Evolutionary conservation across 2,888 invertebrate genomes (phyloP), one percentile per base, ranked within the genome.

Genomic region (Uropetala carovei): DNA sequence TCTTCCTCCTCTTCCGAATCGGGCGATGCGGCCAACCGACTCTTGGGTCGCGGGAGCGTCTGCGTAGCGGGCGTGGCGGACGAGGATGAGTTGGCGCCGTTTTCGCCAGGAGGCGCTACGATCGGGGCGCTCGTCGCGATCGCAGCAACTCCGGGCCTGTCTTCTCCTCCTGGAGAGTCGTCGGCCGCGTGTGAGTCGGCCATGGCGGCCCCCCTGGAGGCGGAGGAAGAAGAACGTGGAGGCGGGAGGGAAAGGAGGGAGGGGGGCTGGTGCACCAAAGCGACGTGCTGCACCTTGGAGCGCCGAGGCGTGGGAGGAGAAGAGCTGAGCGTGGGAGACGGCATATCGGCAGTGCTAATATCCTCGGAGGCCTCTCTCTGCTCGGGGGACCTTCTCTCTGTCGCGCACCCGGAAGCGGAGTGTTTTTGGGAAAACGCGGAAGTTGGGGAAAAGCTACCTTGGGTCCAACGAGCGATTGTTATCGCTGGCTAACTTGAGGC

Each of bases 161-260:
- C 82, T 58, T 91, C 59, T 22, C 84, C 91, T 11, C 92, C 84
- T n/a, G 56, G 92, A 92, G 92, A 93, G 92, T 92, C 93, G 92
- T 93, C 95, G 95, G 95, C 95, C 95, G 95, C 95, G 95, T 95
- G 95, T 95, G 95, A 95, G 95, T 95, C 95, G 95, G 95, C 95
- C 95, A 95, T 95, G 95, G 95, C 95, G 95, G 95, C 95, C 95
- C 95, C 95, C 95, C 95, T 95, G 95, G 95, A 95, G 95, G 95
- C 95, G 95, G 95, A 95, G 95, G 93, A 96, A 94, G 96, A 96
- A 92, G 95, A 95, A 93, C 96, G 95, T 93, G 95, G 95, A 93
- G 95, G 95, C 94, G 95, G 95, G 94, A 95, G 94, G 97, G 95
- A 94, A 96, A 96, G 95, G 94, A 96, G 96, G 95, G 94, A 94